A percentile compares a stretch with the other conserved stretches of the same genome.
phyloP scores from a whole-genome alignment of 2,113 vertebrate genomes.

The Serilophus lunatus region DNA sequence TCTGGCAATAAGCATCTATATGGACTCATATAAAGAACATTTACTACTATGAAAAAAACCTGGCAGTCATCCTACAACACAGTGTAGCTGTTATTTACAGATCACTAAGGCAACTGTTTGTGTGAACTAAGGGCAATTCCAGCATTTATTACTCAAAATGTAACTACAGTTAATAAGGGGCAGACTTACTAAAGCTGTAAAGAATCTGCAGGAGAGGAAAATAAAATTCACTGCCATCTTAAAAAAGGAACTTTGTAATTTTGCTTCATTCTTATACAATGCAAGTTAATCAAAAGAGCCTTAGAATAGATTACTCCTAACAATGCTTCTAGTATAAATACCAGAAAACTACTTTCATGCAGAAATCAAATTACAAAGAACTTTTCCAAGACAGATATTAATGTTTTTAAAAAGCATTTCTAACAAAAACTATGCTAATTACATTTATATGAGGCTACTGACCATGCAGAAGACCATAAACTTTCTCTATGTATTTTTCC shows the following conservation, averaged over 20 bases:
- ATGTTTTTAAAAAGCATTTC: neutral
- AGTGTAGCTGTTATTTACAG: neutral
- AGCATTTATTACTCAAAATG: neutral
- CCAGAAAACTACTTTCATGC: neutral
- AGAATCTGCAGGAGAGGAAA: neutral
- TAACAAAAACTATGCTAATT: neutral
- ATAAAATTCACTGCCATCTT: neutral
- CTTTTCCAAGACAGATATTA: neutral
- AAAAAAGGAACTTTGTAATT: neutral
- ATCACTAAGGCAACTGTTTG: neutral
- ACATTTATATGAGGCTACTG: neutral
- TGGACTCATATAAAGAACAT: neutral
- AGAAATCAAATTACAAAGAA: neutral
- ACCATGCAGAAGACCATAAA: neutral
- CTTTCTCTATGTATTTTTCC: neutral
- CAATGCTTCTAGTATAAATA: neutral
- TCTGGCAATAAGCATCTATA: neutral
- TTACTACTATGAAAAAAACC: neutral
- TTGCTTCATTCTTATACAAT: neutral
- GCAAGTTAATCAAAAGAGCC: neutral
- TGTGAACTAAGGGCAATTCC: neutral
- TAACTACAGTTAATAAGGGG: neutral
- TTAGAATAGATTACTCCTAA: neutral
- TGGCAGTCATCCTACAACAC: neutral
- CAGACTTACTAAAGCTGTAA: neutral